Evolutionary conservation across 2,888 invertebrate species (phyloP), one percentile per base, ranked within the genome.

Genomic region (Furcula furcula): DNA sequence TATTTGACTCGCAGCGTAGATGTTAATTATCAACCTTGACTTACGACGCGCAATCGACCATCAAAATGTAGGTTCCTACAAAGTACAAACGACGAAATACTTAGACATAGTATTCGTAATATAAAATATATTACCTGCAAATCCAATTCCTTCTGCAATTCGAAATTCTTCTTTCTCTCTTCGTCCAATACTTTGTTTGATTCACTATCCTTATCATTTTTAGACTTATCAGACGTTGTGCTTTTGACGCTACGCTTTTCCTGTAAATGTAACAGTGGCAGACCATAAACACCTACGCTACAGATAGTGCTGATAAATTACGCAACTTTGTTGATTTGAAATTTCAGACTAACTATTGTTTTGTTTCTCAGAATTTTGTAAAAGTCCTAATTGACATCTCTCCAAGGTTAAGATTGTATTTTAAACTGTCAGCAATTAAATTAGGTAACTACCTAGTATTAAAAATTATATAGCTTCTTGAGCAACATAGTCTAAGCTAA

Each of bases 141-240:
- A 73, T 97, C 95, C 32, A 98, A 81, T 76, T 98, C 98, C 69
- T 95, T 96, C 70, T 98, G 97, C 31, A 95, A 79, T 69, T 96
- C 96, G 26, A 91, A 82, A 60, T 92, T 91, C 54, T 92, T 91
- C 74, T 92, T 94, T 60, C 92, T 91, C 68, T 97, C 96, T 50
- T 94, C 93, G 42, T 94, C 94, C 44, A 96, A 74, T 44, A 93
- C 90, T 64, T 94, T 93, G 40, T 90, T 91, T 7, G 92, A 77
- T 61, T 94, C 93, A 21, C 90, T 85, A 36, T 87, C 83, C 39
- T 73, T 81, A 40, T 88, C 88, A 56, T 68, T 70, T 65, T 80
- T 89, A 39, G 76, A 75, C 47, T 78, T 89, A 53, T 89, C 89
- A 9, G 85, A 86, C 7, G 84, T 65, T 11, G 70, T 71, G 46